phyloP scores from a whole-genome alignment of 1,140 invertebrate species.

The Saccostrea echinata region DNA sequence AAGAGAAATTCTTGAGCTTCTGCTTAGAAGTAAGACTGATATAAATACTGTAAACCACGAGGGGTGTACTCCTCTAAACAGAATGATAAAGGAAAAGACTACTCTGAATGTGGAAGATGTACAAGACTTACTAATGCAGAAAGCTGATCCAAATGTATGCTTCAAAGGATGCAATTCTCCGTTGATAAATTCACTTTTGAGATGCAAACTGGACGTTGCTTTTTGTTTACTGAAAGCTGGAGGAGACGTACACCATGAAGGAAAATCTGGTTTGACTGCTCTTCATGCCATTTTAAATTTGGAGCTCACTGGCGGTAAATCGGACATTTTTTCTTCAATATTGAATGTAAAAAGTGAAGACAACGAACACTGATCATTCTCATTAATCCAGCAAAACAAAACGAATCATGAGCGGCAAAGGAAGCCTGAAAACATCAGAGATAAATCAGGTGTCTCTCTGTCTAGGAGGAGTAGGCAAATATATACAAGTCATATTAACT shows the following conservation, averaged over 20 bases:
- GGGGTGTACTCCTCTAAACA: neutral
- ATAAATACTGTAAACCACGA: neutral
- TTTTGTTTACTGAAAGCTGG: neutral
- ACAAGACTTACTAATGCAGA: neutral
- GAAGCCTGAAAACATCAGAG: too few relatives aligned
- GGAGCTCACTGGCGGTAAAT: neutral
- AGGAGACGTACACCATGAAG: neutral
- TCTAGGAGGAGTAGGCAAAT: too few relatives aligned
- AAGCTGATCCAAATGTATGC: neutral
- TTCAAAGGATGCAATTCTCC: neutral
- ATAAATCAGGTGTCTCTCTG: too few relatives aligned
- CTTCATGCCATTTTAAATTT: neutral
- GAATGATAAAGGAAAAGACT: neutral
- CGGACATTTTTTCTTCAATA: neutral
- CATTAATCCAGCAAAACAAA: too few relatives aligned
- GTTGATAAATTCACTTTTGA: neutral
- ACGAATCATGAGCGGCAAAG: too few relatives aligned
- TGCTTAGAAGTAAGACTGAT: neutral
- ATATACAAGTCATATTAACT: too few relatives aligned
- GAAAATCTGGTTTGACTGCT: neutral
- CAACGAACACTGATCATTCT: too few relatives aligned
- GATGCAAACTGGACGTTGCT: neutral
- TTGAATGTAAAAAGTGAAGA: too few relatives aligned
- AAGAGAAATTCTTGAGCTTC: neutral
- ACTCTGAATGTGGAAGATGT: neutral